phyloP scores from a whole-genome alignment of 2,113 vertebrate genomes.

The Perca flavescens region DNA sequence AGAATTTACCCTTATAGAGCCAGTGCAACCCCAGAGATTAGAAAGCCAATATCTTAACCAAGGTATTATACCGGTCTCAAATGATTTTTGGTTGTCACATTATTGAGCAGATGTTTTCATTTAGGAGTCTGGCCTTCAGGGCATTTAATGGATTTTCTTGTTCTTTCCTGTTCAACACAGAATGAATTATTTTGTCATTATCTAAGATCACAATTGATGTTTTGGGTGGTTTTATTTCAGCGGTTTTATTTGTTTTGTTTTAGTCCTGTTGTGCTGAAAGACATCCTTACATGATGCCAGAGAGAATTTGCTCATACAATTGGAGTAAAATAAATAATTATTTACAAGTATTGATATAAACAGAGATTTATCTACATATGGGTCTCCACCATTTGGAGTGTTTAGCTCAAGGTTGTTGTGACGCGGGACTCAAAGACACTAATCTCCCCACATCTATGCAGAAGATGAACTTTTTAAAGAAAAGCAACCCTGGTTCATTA shows the following conservation, averaged over 20 bases:
- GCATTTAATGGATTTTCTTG: conserved; percentile 26
- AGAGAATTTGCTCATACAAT: neutral
- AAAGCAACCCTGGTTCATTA: neutral
- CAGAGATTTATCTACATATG: neutral
- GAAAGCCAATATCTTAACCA: conserved; percentile 57
- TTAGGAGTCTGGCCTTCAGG: conserved; percentile 33
- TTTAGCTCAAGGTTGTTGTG: conserved; percentile 34
- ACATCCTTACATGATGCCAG: neutral
- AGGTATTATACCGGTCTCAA: conserved; percentile 37
- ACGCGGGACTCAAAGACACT: neutral
- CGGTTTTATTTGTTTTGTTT: neutral
- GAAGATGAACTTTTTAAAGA: neutral
- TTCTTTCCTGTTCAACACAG: conserved; percentile 5
- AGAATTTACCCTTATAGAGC: conserved; percentile 37
- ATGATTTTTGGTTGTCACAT: conserved; percentile 50
- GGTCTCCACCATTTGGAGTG: neutral
- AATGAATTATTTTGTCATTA: conserved; percentile 10
- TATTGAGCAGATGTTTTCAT: conserved; percentile 55
- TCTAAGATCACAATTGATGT: conserved; percentile 11
- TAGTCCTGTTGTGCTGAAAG: neutral
- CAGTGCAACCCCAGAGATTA: conserved; percentile 37
- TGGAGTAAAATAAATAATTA: neutral
- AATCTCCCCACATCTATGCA: neutral
- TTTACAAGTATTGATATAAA: neutral
- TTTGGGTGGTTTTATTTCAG: neutral